Evolutionary conservation across 2,888 invertebrate genomes (phyloP), one percentile per base, ranked within the genome.

Genomic region (Ditylenchus weischeri): DNA sequence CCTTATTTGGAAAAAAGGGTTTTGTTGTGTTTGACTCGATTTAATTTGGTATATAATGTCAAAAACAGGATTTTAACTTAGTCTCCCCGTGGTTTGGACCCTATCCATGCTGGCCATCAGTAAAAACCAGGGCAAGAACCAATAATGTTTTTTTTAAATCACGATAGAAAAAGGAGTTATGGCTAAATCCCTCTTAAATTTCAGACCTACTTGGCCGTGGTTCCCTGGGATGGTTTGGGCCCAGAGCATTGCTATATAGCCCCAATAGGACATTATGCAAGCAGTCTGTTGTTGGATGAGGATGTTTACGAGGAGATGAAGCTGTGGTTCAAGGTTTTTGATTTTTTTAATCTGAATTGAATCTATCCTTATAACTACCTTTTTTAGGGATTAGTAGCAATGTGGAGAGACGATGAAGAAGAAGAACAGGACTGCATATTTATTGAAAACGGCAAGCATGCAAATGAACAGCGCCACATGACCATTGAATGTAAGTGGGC

Each of bases 251-350:
- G 87, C 74, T 85, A 91, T 62, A 89, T 98, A 78, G 88, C 90
- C 2, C 92, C 94, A 0, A 88, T 90, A 80, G 88, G 89, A 75
- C 95, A 96, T 84, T 86, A 88, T 0, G 83, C 89, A 2, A 90
- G 91, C 83, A 88, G 89, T 49, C 92, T 92, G 0, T 88, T 89
- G 72, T 83, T 93, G 54, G 96, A 96, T 85, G 95, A 96, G 86
- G 92, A 96, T 85, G 90, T 91, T 59, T 95, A 92, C 91, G 88
- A 88, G 68, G 94, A 94, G 86, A 87, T 96, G 69, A 87, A 88
- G 88, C 86, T 87, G 79, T 90, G 90, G 80, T 88, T 91, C 62
- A 90, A 88, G 84, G 88, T 89, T 0, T 84, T 96, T 29, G 29
- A 29, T 29, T 4, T 29, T 4, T 29, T 29, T 29, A 29, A 5